Base-by-base conservation (phyloP, 2,888 invertebrate species). In the Lordiphosa andalusiaca region DNA sequence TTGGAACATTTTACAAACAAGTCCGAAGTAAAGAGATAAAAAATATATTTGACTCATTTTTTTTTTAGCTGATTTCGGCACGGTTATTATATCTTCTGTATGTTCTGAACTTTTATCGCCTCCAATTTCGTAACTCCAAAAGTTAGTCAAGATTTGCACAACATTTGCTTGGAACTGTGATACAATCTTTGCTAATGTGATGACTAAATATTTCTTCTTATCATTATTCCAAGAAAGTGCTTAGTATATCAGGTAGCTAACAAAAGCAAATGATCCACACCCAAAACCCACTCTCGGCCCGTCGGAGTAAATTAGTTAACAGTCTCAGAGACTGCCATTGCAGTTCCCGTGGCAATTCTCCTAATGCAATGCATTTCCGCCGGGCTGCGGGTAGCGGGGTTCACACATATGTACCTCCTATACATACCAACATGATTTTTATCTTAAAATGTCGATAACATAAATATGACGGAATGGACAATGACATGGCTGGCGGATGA, bases 281-380 rank as follows among this genome's bases (percentile, higher is more conserved):
- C 25, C 38, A 55, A 46, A 61, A 40, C 54, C 19, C 37, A 42
- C 55, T 44, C 50, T 40, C 44, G n/a, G 48, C 37, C 41, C 9
- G 54, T 54, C 53, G 52, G 51, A 62, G 55, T 61, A 74, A 71
- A 74, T 74, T 74, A 74, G 78, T 74, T 78, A 77, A 69, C 74
- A 65, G 39, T 33, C 46, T 54, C 38, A 23, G 7, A 55, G 58
- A 19, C 30, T 10, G 30, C 4, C 7, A 7, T 9, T 30, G 30
- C 10, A 30, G 46, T 37, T 49, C 61, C 61, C 61, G 33, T 55
- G 44, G 70, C 68, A 78, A 75, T 80, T 76, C 76, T 68, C 73
- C 72, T 80, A 75, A 76, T 80, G 76, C 75, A 80, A 66, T 55
- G 66, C 76, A 80, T 75, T 76, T 76, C 75, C 75, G 80, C 53